Base-by-base conservation (phyloP, 2,888 invertebrate genomes). In the Cataglyphis livida region DNA sequence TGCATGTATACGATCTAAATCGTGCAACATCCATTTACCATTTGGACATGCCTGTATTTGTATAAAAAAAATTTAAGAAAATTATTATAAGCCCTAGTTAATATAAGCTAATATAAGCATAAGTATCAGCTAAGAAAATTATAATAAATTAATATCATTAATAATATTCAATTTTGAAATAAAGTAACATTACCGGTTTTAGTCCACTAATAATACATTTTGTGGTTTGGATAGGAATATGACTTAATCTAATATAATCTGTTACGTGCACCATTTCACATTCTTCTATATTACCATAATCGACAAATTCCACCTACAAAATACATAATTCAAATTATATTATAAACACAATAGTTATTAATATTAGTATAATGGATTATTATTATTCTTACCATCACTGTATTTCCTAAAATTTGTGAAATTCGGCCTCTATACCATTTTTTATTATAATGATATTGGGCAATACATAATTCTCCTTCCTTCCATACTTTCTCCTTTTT, bases 211-310 rank as follows among this genome's bases (percentile, higher is more conserved):
- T 95, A 15, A 95, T 90, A 88, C 97, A 96, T 91, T 95, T 96
- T 65, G 95, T 95, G 0, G 96, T 96, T 92, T 97, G 96, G 18
- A 96, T 95, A 0, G 97, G 97, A 81, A 97, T 95, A 71, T 97
- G 95, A 0, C 96, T 95, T 65, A 97, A 95, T 6, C 96, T 95
- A 1, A 97, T 95, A 88, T 95, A 95, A 86, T 96, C 96, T 28
- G 96, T 95, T 73, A 98, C 91, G 75, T 96, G 95, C 0, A 95
- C 93, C 18, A 95, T 95, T 0, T 95, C 89, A 82, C 97, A 96
- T 0, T 94, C 93, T 93, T 98, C 98, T 59, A 96, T 95, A 92
- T 98, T 98, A 0, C 98, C 98, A 92, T 97, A 98, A 95, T 98
- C 98, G 0, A 98, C 95, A 94, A 97, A 98, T 74, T 96, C 95